A percentile compares a stretch with the other conserved stretches of the same genome.
phyloP scores from a whole-genome alignment of 2,888 invertebrate species.

The Gibbula magus region DNA sequence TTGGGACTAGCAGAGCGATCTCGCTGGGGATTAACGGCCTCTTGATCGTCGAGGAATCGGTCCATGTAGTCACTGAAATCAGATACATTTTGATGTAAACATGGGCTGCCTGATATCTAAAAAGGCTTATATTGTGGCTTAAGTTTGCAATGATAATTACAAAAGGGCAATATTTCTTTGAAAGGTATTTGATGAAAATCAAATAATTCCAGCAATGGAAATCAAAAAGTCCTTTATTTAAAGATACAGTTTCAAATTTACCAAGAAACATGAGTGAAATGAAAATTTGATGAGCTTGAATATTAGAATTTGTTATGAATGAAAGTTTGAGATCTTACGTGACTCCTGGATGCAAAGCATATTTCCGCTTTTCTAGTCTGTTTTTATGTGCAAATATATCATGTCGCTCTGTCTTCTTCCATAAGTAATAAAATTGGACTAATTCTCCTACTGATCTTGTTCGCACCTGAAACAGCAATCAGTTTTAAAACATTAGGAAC shows the following conservation, averaged over 20 bases:
- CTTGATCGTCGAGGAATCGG: conserved; percentile 87
- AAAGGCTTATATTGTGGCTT: not conserved
- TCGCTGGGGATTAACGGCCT: conserved; percentile 57
- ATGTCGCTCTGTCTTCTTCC: conserved; percentile 99
- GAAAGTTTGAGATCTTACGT: conserved; percentile 83
- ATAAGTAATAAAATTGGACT: conserved; percentile 92
- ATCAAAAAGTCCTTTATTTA: no score
- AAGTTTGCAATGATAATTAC: not conserved
- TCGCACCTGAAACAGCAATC: conserved; percentile 80
- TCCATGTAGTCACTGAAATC: conserved; percentile 89
- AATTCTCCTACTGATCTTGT: conserved; percentile 96
- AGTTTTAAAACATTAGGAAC: not conserved
- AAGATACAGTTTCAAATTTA: no score
- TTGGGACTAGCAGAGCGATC: conserved; percentile 84
- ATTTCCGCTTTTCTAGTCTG: conserved; percentile 92
- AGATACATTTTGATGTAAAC: conserved; percentile 23
- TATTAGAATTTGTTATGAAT: no score
- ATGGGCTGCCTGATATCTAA: not conserved
- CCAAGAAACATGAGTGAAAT: no score
- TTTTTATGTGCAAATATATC: conserved; percentile 90
- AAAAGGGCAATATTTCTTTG: not conserved
- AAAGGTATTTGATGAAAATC: no score
- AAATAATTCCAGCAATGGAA: no score
- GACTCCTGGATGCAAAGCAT: conserved; percentile 91
- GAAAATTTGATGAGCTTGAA: no score